A percentile compares a stretch with the other conserved stretches of the same genome.
Conservation (phyloP, 2,888 invertebrate genomes). For the Drosophila paracracens region DNA sequence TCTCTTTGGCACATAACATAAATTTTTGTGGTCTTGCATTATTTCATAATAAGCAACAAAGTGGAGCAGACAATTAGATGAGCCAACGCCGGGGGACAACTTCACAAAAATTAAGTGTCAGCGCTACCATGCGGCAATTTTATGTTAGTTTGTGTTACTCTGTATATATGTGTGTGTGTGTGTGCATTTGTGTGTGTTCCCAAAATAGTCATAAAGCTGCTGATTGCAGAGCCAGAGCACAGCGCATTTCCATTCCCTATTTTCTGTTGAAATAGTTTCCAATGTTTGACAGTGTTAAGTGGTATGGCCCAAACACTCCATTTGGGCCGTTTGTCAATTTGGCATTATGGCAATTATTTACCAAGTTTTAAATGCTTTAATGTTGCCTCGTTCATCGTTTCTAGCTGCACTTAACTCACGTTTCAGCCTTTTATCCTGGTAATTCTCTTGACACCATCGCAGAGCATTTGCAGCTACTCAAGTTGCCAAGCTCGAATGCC, state of each 20-base stretch:
- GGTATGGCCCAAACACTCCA: conserved; percentile 4
- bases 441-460: conserved; percentile 42
- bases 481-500: conserved; percentile 58
- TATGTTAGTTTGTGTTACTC: conserved; percentile 8
- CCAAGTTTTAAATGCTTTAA: conserved; percentile 58
- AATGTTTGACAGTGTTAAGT: conserved; percentile 35
- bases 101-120: conserved; percentile 71
- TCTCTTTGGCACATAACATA: conserved; percentile 36
- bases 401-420: conserved; percentile 35
- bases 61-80: conserved; percentile 66
- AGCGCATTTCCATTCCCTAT: conserved; percentile 36
- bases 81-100: conserved; percentile 57
- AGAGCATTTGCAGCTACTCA: conserved; percentile 74
- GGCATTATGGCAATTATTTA: conserved; percentile 62
- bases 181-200: conserved; percentile 28
- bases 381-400: conserved; percentile 28
- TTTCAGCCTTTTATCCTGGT: conserved; percentile 24
- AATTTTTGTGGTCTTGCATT: conserved; percentile 67
- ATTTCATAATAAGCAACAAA: conserved; percentile 66
- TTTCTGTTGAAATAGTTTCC: conserved; percentile 61
- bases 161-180: conserved; percentile 2
- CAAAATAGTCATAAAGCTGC: conserved; percentile 70
- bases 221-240: conserved; percentile 26
- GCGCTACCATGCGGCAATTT: conserved; percentile 36
- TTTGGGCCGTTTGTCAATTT: conserved; percentile 22